phyloP scores from a whole-genome alignment of 2,888 invertebrate genomes.

The Platycheirus rosarum region DNA sequence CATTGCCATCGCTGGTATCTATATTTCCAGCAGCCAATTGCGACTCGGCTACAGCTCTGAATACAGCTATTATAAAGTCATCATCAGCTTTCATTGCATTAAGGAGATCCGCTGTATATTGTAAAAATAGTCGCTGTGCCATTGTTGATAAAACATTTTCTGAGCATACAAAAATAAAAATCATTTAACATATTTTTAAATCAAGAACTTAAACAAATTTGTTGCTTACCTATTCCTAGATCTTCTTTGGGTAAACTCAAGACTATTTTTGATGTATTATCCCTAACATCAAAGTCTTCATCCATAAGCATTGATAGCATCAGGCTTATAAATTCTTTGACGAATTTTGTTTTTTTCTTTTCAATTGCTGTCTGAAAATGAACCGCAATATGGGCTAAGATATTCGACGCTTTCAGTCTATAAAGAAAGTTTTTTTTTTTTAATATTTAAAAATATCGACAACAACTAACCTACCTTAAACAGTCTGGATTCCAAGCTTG shows the following conservation, averaged over 20 bases:
- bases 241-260: constrained; percentile 75
- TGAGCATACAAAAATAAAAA: constrained; percentile 37
- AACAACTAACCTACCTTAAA: constrained; percentile 75
- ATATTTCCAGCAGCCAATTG: constrained; percentile 63
- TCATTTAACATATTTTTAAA: no score
- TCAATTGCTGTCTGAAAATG: constrained; percentile 74
- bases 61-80: constrained; percentile 76
- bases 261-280: constrained; percentile 77
- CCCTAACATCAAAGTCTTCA: constrained; percentile 79
- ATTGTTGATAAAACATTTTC: constrained; percentile 76
- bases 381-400: constrained; percentile 76
- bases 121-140: constrained; percentile 77
- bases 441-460: not conserved
- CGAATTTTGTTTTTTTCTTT: constrained; percentile 75
- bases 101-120: constrained; percentile 75
- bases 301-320: constrained; percentile 79
- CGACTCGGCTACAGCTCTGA: constrained; percentile 76
- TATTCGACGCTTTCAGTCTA: constrained; percentile 77
- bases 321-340: constrained; percentile 77
- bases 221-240: constrained; percentile 75
- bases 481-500: constrained; percentile 77
- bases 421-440: not conserved
- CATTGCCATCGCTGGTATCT: constrained; percentile 68
- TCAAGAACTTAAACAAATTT: no score
- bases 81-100: constrained; percentile 70